Conservation (phyloP, 2,797 vertebrate genomes). For the Acrossocheilus wenchowensis region DNA sequence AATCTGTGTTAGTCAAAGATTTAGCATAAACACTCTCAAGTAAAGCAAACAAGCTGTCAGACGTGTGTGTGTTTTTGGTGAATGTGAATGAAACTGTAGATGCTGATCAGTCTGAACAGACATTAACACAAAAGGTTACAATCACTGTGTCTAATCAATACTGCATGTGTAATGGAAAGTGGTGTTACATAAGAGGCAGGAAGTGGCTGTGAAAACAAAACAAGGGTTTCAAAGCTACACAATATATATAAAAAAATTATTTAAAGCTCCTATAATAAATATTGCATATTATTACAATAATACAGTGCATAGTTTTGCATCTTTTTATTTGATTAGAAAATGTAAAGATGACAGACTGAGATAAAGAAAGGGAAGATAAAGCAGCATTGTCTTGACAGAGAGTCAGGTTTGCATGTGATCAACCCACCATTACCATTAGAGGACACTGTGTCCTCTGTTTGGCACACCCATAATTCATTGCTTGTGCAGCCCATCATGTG, state of each 20-base stretch:
- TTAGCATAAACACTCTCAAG: background rate
- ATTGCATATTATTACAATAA: background rate
- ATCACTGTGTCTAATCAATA: constrained; percentile 62
- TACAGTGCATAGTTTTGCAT: background rate
- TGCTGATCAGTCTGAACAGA: background rate
- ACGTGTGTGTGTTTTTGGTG: background rate
- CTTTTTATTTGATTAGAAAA: background rate
- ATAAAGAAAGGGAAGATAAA: constrained; percentile 31
- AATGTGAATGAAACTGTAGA: background rate
- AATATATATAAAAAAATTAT: background rate
- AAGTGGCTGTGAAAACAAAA: constrained; percentile 37
- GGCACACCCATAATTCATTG: constrained; percentile 49
- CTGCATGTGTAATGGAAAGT: constrained; percentile 68
- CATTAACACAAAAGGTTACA: background rate
- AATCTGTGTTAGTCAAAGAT: background rate
- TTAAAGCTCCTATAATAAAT: background rate
- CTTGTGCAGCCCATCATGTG: constrained; percentile 1
- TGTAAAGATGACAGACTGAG: constrained; percentile 13
- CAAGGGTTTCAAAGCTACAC: constrained; percentile 31
- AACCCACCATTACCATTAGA: constrained; percentile 57
- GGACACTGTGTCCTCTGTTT: constrained; percentile 69
- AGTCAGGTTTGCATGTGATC: constrained; percentile 29
- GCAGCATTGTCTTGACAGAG: constrained; percentile 25
- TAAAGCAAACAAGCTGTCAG: background rate
- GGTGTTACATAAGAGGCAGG: constrained; percentile 62